A percentile compares a stretch with the other conserved stretches of the same genome.
These are phyloP conservation scores for Caenorhabditis uteleia DNA, from an alignment of 2,888 invertebrate genomes.

Conservation along the genomic window DNA sequence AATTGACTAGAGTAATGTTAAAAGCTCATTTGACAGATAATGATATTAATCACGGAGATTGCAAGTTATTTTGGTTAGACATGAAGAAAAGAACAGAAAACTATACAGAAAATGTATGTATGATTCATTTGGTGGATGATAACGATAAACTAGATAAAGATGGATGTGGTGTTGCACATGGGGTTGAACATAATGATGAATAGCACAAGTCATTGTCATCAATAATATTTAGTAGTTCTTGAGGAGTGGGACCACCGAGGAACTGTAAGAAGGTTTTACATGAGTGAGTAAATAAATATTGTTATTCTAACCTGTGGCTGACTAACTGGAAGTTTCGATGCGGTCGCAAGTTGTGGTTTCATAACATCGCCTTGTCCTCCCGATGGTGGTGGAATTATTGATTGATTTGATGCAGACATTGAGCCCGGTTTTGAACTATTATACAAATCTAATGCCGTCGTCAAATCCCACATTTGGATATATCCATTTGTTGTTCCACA, in stretches of 20 bases:
- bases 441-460: constrained; percentile 85
- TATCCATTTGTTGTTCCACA: constrained; percentile 91
- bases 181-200: constrained; percentile 9
- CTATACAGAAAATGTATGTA: not conserved
- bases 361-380: constrained; percentile 21
- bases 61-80: not conserved
- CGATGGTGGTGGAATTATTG: constrained; percentile 6
- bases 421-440: constrained; percentile 4
- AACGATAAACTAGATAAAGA: not conserved
- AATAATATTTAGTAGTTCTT: constrained; percentile 86
- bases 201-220: constrained; percentile 87
- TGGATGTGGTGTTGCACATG: constrained; percentile 11
- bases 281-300: not conserved
- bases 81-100: not conserved
- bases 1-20: no score
- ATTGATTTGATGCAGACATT: not conserved
- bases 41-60: no score
- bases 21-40: no score
- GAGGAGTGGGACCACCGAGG: constrained; percentile 80
- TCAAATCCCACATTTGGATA: constrained; percentile 96
- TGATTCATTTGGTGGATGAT: no score
- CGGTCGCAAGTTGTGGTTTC: constrained; percentile 9
- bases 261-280: constrained; percentile 17
- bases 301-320: constrained; percentile 14
- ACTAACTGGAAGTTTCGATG: constrained; percentile 5